Evolutionary conservation across 2,888 invertebrate genomes (phyloP).

Genomic region (Congeria kusceri): DNA sequence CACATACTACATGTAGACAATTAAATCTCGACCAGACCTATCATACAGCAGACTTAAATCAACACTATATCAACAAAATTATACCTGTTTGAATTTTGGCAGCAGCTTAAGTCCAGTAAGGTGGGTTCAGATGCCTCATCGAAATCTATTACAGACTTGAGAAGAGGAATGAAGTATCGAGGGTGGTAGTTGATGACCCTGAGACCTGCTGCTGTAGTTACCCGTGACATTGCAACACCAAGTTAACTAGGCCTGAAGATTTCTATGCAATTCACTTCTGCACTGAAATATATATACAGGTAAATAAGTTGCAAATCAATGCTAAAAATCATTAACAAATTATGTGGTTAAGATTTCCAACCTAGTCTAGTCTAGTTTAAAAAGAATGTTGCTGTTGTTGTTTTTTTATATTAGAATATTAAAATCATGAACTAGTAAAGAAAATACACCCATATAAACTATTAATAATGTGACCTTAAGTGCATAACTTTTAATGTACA

Average conservation of each 20-base stretch:
- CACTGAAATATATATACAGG: slow-evolving; percentile 17
- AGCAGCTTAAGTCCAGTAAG: background rate
- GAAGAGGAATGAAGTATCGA: slow-evolving; percentile 8
- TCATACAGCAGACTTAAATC: too few relatives aligned
- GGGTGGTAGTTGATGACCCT: slow-evolving; percentile 26
- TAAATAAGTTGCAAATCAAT: too few relatives aligned
- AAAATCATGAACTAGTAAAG: too few relatives aligned
- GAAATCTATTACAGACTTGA: slow-evolving; percentile 15
- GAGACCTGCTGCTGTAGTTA: slow-evolving; percentile 19
- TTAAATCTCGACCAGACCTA: too few relatives aligned
- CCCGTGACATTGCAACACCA: slow-evolving; percentile 45
- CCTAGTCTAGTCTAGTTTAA: too few relatives aligned
- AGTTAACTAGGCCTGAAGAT: slow-evolving; percentile 41
- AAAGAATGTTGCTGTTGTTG: too few relatives aligned
- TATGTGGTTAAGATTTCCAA: too few relatives aligned
- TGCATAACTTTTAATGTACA: too few relatives aligned
- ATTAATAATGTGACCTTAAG: too few relatives aligned
- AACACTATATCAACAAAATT: background rate
- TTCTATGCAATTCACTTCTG: slow-evolving; percentile 41
- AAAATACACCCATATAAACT: too few relatives aligned
- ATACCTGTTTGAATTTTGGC: background rate
- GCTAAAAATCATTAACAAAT: too few relatives aligned
- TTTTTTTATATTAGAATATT: too few relatives aligned
- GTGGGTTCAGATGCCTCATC: background rate
- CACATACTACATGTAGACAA: background rate